A percentile compares a stretch with the other conserved stretches of the same genome.
Evolutionary conservation across 2,797 vertebrate genomes (phyloP).

Genomic region (Podargus strigoides): DNA sequence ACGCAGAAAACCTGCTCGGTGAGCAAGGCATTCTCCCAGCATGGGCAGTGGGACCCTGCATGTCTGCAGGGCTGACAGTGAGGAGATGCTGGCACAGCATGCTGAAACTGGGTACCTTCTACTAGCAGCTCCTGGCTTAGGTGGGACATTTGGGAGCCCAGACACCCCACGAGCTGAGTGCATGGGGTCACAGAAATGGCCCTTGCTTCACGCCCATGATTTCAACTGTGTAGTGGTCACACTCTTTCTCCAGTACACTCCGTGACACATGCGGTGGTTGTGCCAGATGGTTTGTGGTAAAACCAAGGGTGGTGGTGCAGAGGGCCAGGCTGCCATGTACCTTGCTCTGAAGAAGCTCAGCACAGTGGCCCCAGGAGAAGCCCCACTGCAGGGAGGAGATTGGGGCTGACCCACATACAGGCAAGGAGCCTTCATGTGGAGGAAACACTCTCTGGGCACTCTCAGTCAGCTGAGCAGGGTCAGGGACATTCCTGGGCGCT

Average conservation of each 20-base stretch:
- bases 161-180: fast-evolving
- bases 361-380: fast-evolving
- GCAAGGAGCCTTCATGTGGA: not conserved
- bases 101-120: conserved; percentile 66
- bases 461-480: not conserved
- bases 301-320: fast-evolving
- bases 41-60: conserved; percentile 62
- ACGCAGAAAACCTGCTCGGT: conserved; percentile 69
- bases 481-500: fast-evolving
- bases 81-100: conserved; percentile 85
- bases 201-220: not conserved
- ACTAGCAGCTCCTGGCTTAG: conserved; percentile 53
- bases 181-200: not conserved
- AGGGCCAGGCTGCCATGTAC: fast-evolving
- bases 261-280: too few species aligned
- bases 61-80: conserved; percentile 86
- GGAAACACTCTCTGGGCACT: fast-evolving
- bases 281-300: not conserved
- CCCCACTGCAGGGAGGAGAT: fast-evolving
- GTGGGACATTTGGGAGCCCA: conserved; percentile 15
- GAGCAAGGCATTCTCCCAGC: conserved; percentile 13
- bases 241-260: not conserved
- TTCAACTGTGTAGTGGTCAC: too few species aligned
- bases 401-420: too few species aligned
- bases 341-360: not conserved